These are phyloP conservation scores for Eurytemora carolleeae DNA, from an alignment of 1,140 invertebrate genomes.

Conservation along the genomic window DNA sequence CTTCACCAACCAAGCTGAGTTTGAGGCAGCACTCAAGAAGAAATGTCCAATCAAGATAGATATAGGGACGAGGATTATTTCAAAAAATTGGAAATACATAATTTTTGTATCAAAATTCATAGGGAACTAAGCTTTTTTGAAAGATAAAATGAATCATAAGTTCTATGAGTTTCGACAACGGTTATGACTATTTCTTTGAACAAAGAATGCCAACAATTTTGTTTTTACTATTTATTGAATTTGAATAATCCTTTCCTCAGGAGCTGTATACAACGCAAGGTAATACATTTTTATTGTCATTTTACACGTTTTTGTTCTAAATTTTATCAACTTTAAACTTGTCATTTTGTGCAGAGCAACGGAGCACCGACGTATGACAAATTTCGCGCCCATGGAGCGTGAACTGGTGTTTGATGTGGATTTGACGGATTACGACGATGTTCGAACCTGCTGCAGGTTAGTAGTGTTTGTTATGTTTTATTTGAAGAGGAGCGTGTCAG, in stretches of 20 bases:
- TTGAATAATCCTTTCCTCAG: no score
- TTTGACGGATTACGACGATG: constrained; percentile 97
- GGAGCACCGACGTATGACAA: constrained; percentile 32
- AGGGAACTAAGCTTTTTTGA: neutral
- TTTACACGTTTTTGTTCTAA: no score
- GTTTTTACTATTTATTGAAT: no score
- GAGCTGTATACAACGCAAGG: no score
- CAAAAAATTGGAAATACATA: constrained; percentile 34
- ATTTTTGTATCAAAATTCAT: no score
- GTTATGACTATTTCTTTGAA: constrained; percentile 13
- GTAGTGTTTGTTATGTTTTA: no score
- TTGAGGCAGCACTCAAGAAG: constrained; percentile 56
- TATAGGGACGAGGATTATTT: constrained; percentile 73
- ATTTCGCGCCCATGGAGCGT: constrained; percentile 42
- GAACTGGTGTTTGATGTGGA: constrained; percentile 99
- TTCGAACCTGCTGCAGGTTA: constrained; percentile 71
- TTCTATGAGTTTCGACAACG: neutral
- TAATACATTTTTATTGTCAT: no score
- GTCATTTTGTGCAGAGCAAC: constrained; percentile 31
- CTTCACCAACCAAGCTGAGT: constrained; percentile 54
- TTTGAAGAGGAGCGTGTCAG: no score
- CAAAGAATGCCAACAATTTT: neutral
- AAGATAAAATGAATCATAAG: neutral
- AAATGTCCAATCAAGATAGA: constrained; percentile 79
- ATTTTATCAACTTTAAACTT: no score